Conservation (phyloP, 1,140 invertebrate species). For the Vanessa atalanta region DNA sequence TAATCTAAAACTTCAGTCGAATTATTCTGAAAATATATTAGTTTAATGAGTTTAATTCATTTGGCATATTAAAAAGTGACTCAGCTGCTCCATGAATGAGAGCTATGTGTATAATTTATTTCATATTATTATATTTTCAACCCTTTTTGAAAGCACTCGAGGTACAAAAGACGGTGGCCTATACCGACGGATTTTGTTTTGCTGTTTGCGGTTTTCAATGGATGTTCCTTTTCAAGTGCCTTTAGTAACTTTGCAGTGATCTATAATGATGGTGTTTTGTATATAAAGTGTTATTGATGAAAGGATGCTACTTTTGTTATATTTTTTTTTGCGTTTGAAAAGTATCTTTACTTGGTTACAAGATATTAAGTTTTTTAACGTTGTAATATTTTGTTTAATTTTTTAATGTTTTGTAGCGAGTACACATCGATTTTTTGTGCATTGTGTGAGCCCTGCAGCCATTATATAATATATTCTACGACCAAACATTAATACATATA, state of each 20-base stretch:
- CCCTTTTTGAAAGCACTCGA: conserved; percentile 38
- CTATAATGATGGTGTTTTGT: conserved; percentile 26
- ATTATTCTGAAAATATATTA: too few species aligned
- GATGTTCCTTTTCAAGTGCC: conserved; percentile 23
- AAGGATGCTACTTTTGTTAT: not conserved
- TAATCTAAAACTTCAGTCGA: too few species aligned
- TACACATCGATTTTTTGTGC: too few species aligned
- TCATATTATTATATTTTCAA: conserved; percentile 35
- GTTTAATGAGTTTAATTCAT: too few species aligned
- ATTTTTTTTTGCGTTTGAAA: not conserved
- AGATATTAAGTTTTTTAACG: too few species aligned
- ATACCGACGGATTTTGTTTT: conserved; percentile 29
- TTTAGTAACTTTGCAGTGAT: conserved; percentile 20
- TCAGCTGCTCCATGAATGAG: not conserved
- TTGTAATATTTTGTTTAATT: too few species aligned
- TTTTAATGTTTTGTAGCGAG: too few species aligned
- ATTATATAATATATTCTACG: too few species aligned
- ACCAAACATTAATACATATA: too few species aligned
- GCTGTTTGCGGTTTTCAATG: conserved; percentile 29
- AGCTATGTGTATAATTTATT: conserved; percentile 2
- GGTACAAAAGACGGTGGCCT: conserved; percentile 51
- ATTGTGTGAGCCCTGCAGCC: too few species aligned
- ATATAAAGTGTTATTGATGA: conserved; percentile 1
- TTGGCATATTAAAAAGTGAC: not conserved
- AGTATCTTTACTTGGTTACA: not conserved